phyloP scores from a whole-genome alignment of 2,888 invertebrate genomes.

The Lathronympha strigana region DNA sequence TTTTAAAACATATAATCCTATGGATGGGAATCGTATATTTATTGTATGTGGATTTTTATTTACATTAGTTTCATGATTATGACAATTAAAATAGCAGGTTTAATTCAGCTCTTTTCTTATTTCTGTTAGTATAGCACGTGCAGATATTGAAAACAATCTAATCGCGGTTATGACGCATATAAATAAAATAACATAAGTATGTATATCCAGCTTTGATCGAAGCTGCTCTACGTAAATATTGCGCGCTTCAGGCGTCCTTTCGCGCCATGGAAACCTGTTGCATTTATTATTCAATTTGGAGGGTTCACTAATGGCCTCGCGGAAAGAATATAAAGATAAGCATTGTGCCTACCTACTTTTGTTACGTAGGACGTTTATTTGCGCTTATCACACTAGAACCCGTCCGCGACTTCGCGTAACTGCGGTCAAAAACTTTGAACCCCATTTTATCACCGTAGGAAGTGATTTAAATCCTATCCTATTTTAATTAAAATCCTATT shows the following conservation, averaged over 20 bases:
- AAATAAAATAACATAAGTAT: not conserved
- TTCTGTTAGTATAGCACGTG: slow-evolving; percentile 15
- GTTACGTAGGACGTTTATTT: not conserved
- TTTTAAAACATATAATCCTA: no score
- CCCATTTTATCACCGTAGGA: no score
- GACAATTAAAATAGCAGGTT: not conserved
- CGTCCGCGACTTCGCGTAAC: no score
- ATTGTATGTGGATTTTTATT: no score
- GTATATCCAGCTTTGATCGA: not conserved
- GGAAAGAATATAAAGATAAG: slow-evolving; percentile 8
- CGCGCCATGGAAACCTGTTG: slow-evolving; percentile 31
- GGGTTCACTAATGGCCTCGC: slow-evolving; percentile 7
- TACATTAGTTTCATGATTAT: not conserved
- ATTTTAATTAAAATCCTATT: no score
- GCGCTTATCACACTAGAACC: no score
- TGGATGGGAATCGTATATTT: no score
- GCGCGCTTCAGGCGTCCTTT: slow-evolving; percentile 24
- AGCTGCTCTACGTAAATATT: slow-evolving; percentile 27
- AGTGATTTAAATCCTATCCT: no score
- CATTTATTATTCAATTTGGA: slow-evolving; percentile 39
- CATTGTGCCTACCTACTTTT: not conserved
- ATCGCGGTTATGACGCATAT: slow-evolving; percentile 4
- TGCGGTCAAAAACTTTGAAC: no score
- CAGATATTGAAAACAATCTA: slow-evolving; percentile 14
- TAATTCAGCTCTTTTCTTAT: not conserved